These are phyloP conservation scores for Cylloceria caligata DNA, from an alignment of 2,888 invertebrate genomes.

Conservation along the genomic window DNA sequence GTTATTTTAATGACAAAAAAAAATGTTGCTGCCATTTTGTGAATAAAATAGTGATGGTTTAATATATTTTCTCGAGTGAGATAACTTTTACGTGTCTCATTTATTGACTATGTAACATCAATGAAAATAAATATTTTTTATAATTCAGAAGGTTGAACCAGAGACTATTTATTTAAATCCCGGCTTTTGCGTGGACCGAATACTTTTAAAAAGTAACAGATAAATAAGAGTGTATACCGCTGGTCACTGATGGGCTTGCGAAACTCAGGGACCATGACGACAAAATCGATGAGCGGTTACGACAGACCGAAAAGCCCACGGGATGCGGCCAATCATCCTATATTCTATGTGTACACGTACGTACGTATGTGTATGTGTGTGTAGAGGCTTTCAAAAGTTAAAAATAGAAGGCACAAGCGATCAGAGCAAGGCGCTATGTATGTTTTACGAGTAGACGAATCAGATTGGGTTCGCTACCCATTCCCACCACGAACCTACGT, in stretches of 20 bases:
- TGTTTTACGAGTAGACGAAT: slow-evolving; percentile 24
- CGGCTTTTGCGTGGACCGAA: slow-evolving; percentile 12
- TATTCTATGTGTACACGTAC: slow-evolving; percentile 8
- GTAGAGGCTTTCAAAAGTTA: slow-evolving; percentile 61
- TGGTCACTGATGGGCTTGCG: slow-evolving; percentile 27
- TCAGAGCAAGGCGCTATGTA: slow-evolving; percentile 29
- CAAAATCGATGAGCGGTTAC: slow-evolving; percentile 42
- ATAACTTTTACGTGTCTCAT: not conserved
- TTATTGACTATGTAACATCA: not conserved
- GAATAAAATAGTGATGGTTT: not conserved
- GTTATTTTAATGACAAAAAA: no score
- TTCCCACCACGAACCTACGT: slow-evolving; percentile 24
- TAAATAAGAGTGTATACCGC: not conserved
- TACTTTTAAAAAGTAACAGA: not conserved
- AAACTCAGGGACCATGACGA: slow-evolving; percentile 25
- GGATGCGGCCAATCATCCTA: slow-evolving; percentile 59
- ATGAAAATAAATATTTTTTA: slow-evolving; percentile 26
- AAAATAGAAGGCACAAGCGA: slow-evolving; percentile 58
- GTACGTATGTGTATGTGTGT: slow-evolving; percentile 5
- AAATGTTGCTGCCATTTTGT: not conserved
- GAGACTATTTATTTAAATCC: not conserved
- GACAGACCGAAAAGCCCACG: slow-evolving; percentile 54
- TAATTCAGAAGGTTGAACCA: no score
- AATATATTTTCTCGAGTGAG: not conserved
- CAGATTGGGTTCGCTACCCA: not conserved